phyloP scores from a whole-genome alignment of 1,140 invertebrate species.

The Elymnias hypermnestra region DNA sequence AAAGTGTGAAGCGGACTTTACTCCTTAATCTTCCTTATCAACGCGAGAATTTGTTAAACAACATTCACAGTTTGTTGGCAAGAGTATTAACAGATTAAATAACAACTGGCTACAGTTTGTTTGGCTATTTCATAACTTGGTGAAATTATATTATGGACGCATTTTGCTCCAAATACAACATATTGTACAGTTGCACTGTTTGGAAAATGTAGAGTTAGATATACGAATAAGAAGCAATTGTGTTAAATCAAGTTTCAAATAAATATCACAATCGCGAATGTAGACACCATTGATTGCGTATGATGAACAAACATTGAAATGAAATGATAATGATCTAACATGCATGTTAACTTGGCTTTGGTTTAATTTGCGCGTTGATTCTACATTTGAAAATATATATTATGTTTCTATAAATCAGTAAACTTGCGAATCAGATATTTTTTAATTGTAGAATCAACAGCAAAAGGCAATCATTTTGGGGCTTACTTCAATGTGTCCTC shows the following conservation, averaged over 20 bases:
- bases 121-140: conserved; percentile 28
- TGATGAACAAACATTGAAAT: conserved; percentile 11
- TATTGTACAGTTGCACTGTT: conserved; percentile 4
- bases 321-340: conserved; percentile 13
- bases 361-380: conserved; percentile 6
- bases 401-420: too few relatives aligned
- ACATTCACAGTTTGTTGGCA: conserved; percentile 25
- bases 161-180: conserved; percentile 4
- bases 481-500: conserved; percentile 80
- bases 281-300: conserved; percentile 8
- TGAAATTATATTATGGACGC: conserved; percentile 21
- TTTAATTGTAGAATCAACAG: conserved; percentile 15
- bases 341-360: conserved; percentile 13
- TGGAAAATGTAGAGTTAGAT: conserved; percentile 12
- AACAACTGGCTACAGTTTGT: conserved; percentile 19
- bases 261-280: conserved; percentile 13
- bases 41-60: conserved; percentile 26
- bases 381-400: conserved; percentile 6
- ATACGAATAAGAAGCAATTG: conserved; percentile 18
- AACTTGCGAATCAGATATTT: background rate
- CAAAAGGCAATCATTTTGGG: conserved; percentile 5
- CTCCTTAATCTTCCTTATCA: conserved; percentile 26
- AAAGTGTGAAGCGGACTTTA: conserved; percentile 19
- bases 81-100: conserved; percentile 22
- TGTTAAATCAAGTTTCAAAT: conserved; percentile 18